Evolutionary conservation across 1,140 invertebrate genomes (phyloP), one percentile per base, ranked within the genome.

Genomic region (Telenomus remus): DNA sequence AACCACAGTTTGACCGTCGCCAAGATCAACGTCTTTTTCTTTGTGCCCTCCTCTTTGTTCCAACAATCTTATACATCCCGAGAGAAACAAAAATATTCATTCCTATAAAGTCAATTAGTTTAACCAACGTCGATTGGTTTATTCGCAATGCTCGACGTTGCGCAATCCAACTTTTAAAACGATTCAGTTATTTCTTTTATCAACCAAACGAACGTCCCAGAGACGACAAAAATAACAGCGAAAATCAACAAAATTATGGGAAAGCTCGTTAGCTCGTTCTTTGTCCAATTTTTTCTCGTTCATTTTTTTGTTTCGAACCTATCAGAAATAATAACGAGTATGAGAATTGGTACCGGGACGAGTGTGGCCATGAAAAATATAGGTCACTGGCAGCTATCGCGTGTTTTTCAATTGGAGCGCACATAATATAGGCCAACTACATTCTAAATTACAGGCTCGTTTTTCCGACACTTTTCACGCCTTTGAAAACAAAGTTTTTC

Each of bases 361-460:
- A n/a, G 19, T 27, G 19, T 65, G 72, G 64, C 79, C 80, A 48
- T 80, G 79, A 80, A 78, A 64, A 78, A 84, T 82, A 82, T 82
- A 56, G 81, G 80, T 81, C 81, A 83, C 80, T 79, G 70, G 71
- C 76, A 63, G 59, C 54, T 72, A 76, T 78, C 69, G 69, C 75
- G 69, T 78, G 75, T 69, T 68, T 78, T 78, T 73, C 57, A 78
- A 78, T 73, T 78, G 59, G 75, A 73, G 64, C 69, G 69, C 64
- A 69, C 44, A 46, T 78, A 69, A 78, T 69, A 27, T 27, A 59
- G 69, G 59, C 47, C 59, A 55, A 43, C 59, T 60, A 48, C 59
- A 73, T 73, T 69, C 55, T 59, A 73, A 73, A 78, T 71, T 53
- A 43, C 53, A 44, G 63, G n/a, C n/a, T n/a, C n/a, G n/a, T n/a